Evolutionary conservation across 2,888 invertebrate species (phyloP).

Genomic region (Patella caerulea): DNA sequence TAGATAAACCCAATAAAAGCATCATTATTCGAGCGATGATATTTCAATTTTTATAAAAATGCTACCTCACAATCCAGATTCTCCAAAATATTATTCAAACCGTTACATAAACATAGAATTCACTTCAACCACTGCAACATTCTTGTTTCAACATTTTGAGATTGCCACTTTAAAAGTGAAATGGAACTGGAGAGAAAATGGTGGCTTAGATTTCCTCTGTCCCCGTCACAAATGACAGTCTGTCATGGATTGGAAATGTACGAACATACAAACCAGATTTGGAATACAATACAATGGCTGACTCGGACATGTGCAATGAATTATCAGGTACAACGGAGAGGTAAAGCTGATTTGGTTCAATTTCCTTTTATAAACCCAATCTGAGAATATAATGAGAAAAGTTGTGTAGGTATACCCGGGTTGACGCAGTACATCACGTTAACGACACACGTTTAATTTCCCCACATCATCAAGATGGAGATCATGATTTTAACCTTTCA

Average conservation of each 20-base stretch:
- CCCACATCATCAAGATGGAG: not conserved
- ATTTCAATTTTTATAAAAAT: too few relatives aligned
- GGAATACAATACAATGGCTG: not conserved
- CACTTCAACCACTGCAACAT: too few relatives aligned
- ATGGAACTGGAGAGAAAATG: not conserved
- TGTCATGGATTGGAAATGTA: not conserved
- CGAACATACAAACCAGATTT: not conserved
- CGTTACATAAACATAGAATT: too few relatives aligned
- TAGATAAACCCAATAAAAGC: too few relatives aligned
- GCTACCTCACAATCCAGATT: too few relatives aligned
- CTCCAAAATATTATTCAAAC: too few relatives aligned
- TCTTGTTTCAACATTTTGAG: too few relatives aligned
- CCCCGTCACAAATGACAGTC: not conserved
- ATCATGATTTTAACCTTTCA: too few relatives aligned
- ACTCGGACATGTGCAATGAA: not conserved
- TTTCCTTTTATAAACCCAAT: not conserved
- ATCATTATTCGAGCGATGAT: too few relatives aligned
- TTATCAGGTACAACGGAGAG: not conserved
- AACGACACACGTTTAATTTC: not conserved
- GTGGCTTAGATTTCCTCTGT: not conserved
- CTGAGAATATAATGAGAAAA: not conserved
- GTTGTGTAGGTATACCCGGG: not conserved
- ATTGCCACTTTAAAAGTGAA: too few relatives aligned
- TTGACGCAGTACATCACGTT: not conserved
- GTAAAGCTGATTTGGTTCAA: conserved; percentile 7